phyloP scores from a whole-genome alignment of 1,140 invertebrate genomes.

The Uloborus diversus region DNA sequence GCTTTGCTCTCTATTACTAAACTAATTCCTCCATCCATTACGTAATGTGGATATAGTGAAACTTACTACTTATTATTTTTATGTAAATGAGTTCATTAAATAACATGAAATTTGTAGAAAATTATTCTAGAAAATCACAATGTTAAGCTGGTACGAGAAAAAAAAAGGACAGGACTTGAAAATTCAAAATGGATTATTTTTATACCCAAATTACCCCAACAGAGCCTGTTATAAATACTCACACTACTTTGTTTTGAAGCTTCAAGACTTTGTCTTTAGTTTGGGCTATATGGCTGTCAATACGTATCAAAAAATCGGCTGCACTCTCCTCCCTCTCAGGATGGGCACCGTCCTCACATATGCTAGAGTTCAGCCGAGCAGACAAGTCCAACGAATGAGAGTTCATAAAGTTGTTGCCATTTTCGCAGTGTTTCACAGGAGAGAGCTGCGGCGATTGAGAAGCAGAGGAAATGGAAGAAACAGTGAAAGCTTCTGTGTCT shows the following conservation, averaged over 20 bases:
- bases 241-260: constrained; percentile 63
- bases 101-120: too few relatives aligned
- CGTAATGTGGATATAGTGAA: too few relatives aligned
- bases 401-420: constrained; percentile 2
- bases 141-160: too few relatives aligned
- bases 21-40: too few relatives aligned
- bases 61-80: too few relatives aligned
- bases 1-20: too few relatives aligned
- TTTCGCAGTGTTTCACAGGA: constrained; percentile 19
- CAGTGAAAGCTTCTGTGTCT: constrained; percentile 30
- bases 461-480: constrained; percentile 36
- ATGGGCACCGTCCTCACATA: constrained; percentile 66
- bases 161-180: too few relatives aligned
- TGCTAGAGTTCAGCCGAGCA: constrained; percentile 13
- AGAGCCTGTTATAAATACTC: too few relatives aligned
- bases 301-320: constrained; percentile 84
- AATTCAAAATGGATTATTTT: too few relatives aligned
- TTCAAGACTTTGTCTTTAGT: constrained; percentile 86
- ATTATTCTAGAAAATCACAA: too few relatives aligned
- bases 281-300: constrained; percentile 85
- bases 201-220: too few relatives aligned
- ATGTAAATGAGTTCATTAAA: too few relatives aligned
- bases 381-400: constrained; percentile 29
- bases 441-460: constrained; percentile 17
- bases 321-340: constrained; percentile 70